Evolutionary conservation across 2,888 invertebrate genomes (phyloP), one percentile per base, ranked within the genome.

Genomic region (Adelognathus sp.): DNA sequence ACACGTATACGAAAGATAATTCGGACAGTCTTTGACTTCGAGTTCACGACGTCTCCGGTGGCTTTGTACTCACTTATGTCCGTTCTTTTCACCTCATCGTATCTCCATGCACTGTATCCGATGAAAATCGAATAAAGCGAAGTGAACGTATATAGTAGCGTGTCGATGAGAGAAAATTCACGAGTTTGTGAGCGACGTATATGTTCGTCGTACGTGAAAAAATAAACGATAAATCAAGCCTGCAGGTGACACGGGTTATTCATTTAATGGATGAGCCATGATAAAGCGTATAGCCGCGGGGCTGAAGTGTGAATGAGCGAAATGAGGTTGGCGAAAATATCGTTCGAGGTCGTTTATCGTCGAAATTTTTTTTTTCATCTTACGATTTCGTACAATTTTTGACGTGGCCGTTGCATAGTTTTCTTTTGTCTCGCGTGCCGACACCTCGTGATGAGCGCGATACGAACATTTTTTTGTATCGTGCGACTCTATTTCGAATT

Each of bases 1-100:
- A 50, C 50, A n/a, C n/a, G n/a, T n/a, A n/a, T n/a, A n/a, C n/a
- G n/a, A 24, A 36, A 50, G 71, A 72, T 72, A 52, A 72, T 63
- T 72, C 54, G 71, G 41, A 9, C 27, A 14, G 5, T 54, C 39
- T 39, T 33, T 14, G 54, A n/a, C 16, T 39, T 21, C 21, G 29
- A n/a, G 11, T 14, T 29, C 18, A 33, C 44, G 6, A 18, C 27
- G 27, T 4, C 24, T 16, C 64, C 27, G 9, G 24, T 14, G 24
- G 7, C 24, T 21, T 24, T 11, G 11, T 4, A 11, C 18, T 46
- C 46, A 11, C 21, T 21, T 18, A 21, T 46, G 46, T 24, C 11
- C 9, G 36, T 46, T 46, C 46, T 46, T 46, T 11, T n/a, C n/a
- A n/a, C 9, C 46, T 18, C 11, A 46, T 24, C 3, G 18, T 46